These are phyloP conservation scores for Ianthella basta DNA, from an alignment of 37 sponge, comb jelly and placozoan genomes.

Conservation along the genomic window DNA sequence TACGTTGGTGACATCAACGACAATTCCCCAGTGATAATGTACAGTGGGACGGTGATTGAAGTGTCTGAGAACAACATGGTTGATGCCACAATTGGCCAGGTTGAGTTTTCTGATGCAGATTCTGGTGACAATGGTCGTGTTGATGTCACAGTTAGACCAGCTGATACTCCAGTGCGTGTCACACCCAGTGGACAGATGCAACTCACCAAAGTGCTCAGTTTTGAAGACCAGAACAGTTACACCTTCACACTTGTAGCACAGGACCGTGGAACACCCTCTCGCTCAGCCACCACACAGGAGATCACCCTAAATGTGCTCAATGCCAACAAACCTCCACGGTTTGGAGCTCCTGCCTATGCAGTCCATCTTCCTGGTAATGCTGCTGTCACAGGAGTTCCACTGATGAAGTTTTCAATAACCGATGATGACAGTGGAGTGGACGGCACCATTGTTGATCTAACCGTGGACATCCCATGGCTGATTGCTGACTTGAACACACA, in stretches of 20 bases:
- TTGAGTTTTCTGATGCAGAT: slow-evolving; percentile 9
- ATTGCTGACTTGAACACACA: too few relatives aligned
- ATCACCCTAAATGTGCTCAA: not conserved
- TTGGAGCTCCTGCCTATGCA: not conserved
- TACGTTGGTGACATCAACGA: not conserved
- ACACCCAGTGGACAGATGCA: not conserved
- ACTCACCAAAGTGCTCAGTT: not conserved
- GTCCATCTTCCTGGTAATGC: not conserved
- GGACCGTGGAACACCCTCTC: not conserved
- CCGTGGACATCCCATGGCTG: too few relatives aligned
- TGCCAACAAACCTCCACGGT: not conserved
- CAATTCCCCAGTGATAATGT: not conserved
- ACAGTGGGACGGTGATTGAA: not conserved
- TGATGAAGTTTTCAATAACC: too few relatives aligned
- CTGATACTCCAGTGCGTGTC: not conserved
- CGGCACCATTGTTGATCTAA: too few relatives aligned
- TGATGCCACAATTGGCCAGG: not conserved
- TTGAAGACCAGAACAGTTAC: not conserved
- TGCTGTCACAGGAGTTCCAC: too few relatives aligned
- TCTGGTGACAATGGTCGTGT: slow-evolving; percentile 4
- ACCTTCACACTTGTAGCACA: not conserved
- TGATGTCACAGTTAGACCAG: not conserved
- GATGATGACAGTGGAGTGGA: too few relatives aligned
- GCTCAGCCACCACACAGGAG: not conserved
- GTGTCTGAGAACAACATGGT: not conserved